Conservation (phyloP, 1,140 invertebrate genomes). For the Mactra quadrangularis region DNA sequence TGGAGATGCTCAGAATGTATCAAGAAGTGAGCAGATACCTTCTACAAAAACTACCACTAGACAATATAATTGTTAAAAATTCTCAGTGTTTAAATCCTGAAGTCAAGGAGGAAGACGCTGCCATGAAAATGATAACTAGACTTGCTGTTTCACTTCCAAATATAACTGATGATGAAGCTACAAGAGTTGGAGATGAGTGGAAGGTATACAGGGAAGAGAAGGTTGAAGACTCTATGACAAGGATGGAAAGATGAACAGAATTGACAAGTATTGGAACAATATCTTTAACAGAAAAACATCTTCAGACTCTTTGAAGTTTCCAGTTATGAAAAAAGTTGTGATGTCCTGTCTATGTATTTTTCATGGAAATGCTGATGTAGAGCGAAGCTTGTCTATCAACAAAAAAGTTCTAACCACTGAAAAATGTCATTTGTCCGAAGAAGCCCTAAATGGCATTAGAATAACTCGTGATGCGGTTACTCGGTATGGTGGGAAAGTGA, state of each 20-base stretch:
- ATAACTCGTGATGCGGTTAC: conserved; percentile 31
- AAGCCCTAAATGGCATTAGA: conserved; percentile 49
- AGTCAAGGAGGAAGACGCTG: not conserved
- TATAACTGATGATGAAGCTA: not conserved
- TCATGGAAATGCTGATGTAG: conserved; percentile 67
- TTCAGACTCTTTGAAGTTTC: conserved; percentile 37
- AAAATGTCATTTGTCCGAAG: conserved; percentile 2
- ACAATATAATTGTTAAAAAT: conserved; percentile 23
- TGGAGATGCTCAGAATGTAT: conserved; percentile 1
- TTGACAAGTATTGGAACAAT: conserved; percentile 66
- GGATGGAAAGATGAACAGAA: conserved; percentile 23
- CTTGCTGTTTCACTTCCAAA: not conserved
- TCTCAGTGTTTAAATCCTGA: conserved; percentile 41
- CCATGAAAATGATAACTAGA: not conserved
- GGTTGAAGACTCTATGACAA: conserved; percentile 14
- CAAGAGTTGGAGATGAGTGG: not conserved
- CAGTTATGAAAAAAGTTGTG: conserved; percentile 55
- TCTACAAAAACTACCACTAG: conserved; percentile 12
- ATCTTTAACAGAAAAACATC: conserved; percentile 26
- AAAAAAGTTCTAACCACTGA: conserved; percentile 51
- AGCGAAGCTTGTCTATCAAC: conserved; percentile 58
- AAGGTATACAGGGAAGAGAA: conserved; percentile 29
- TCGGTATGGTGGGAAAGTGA: not conserved
- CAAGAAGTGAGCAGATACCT: conserved; percentile 34
- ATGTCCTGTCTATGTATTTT: conserved; percentile 46